Percentiles rank a stretch among this genome's conserved stretches.
phyloP scores from a whole-genome alignment of 1,140 invertebrate genomes.

The Drosophila virilis region DNA sequence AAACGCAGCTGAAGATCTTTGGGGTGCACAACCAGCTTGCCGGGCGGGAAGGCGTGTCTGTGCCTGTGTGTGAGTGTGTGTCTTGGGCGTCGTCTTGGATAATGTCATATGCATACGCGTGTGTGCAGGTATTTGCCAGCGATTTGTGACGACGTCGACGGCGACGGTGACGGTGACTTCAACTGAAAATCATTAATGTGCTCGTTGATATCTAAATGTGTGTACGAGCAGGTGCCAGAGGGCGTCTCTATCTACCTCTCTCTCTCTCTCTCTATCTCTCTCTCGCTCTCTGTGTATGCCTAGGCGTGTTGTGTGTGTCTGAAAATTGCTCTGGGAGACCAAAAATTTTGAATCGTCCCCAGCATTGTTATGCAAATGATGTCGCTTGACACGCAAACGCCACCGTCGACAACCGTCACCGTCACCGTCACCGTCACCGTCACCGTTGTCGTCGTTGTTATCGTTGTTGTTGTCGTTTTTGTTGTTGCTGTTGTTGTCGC shows the following conservation, averaged over 20 bases:
- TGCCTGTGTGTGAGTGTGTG: background rate
- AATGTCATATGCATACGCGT: conserved; percentile 67
- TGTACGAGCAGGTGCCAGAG: conserved; percentile 64
- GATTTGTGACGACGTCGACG: conserved; percentile 48
- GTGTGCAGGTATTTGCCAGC: conserved; percentile 55
- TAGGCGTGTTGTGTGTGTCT: conserved; percentile 36
- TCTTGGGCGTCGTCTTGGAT: conserved; percentile 44
- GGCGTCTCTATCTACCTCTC: conserved; percentile 34
- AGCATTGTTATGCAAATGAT: conserved; percentile 83
- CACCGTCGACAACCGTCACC: conserved; percentile 41
- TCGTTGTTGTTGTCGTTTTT: conserved; percentile 11
- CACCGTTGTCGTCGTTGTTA: conserved; percentile 19
- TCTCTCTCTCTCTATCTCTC: conserved; percentile 16
- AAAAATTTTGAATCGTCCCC: conserved; percentile 80
- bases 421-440: conserved; percentile 20
- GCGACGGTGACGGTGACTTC: conserved; percentile 36
- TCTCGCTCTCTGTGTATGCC: conserved; percentile 13
- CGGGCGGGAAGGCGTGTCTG: background rate
- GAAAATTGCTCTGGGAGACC: conserved; percentile 80
- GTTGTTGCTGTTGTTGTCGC: conserved; percentile 55
- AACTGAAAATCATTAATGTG: conserved; percentile 60
- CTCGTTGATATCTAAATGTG: conserved; percentile 42
- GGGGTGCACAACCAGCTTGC: conserved; percentile 5
- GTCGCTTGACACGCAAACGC: conserved; percentile 78
- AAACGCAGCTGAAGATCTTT: conserved; percentile 38